Conservation (phyloP, 1,140 invertebrate genomes). For the Zaprionus kolodkinae region DNA sequence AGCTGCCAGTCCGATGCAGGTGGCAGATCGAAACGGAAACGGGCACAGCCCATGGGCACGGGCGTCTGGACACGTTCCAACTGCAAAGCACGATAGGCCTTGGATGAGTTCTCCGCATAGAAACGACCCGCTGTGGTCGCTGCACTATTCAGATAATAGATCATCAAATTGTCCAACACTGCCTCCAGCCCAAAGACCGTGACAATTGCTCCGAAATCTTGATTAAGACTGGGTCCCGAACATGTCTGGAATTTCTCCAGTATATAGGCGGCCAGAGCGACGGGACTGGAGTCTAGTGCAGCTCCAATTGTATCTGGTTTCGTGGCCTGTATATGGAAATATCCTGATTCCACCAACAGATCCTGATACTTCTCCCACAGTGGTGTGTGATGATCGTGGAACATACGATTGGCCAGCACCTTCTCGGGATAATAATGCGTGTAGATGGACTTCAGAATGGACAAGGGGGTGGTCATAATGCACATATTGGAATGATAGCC, state of each 20-base stretch:
- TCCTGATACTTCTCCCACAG: slow-evolving; percentile 84
- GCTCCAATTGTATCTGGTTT: slow-evolving; percentile 95
- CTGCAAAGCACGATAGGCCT: slow-evolving; percentile 75
- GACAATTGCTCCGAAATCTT: slow-evolving; percentile 86
- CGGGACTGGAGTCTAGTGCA: slow-evolving; percentile 88
- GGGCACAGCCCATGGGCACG: slow-evolving; percentile 88
- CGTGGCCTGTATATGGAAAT: slow-evolving; percentile 93
- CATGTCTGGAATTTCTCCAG: slow-evolving; percentile 93
- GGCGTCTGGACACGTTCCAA: slow-evolving; percentile 86
- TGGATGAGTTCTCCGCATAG: slow-evolving; percentile 88
- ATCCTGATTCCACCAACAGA: slow-evolving; percentile 90
- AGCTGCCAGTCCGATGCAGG: slow-evolving; percentile 87
- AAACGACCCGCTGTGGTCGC: slow-evolving; percentile 91
- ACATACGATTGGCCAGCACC: slow-evolving; percentile 85
- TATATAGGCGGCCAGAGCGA: slow-evolving; percentile 91
- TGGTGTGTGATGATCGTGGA: slow-evolving; percentile 87
- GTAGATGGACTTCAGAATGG: slow-evolving; percentile 67
- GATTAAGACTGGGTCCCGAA: slow-evolving; percentile 90
- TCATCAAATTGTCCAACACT: slow-evolving; percentile 94
- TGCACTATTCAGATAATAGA: slow-evolving; percentile 92
- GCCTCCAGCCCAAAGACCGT: slow-evolving; percentile 88
- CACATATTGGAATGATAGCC: slow-evolving; percentile 87
- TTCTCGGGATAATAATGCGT: slow-evolving; percentile 66
- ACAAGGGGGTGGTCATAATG: slow-evolving; percentile 50
- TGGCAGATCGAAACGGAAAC: slow-evolving; percentile 87